Base-by-base conservation (phyloP, 2,797 vertebrate species). In the Periophthalmus magnuspinnatus region DNA sequence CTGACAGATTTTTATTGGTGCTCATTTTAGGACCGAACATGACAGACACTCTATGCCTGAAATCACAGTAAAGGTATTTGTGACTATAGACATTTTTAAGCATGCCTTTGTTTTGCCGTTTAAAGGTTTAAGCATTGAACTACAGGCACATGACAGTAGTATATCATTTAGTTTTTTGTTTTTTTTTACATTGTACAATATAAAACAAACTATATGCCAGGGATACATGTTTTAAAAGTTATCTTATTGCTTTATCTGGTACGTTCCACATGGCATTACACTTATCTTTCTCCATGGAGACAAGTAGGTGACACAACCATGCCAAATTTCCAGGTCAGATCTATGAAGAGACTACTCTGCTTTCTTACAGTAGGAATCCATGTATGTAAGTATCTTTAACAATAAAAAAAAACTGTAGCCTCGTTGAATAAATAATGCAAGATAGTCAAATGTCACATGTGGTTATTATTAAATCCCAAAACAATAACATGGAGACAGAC, bases 1-100 rank as follows among this genome's bases (percentile, higher is more conserved):
- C 75, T 65, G 72, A 80, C 86, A 88, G 86, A 80, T 88, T 64
- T 63, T 64, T 64, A 64, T 48, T 48, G 62, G 16, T 32, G 8
- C 24, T 65, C 63, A 65, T 65, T 65, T 65, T 65, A 50, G 28
- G 28, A 33, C 63, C 1, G 17, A 64, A 65, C 63, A 52, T 50
- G 63, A 65, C 63, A 65, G 8, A 65, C 24, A 11, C 45, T 60
- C 33, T 33, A 50, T 22, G 36, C 63, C 63, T 50, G 24, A 65
- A 64, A 65, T 32, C 7, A 33, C 16, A 65, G 47, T 7, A n/a
- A 65, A 33, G 22, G 45, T 24, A 48, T 33, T 34, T 54, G n/a
- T 54, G 52, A 21, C n/a, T 22, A 11, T 3, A 50, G 19, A n/a
- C 50, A 52, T 21, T 52, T 52, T 19, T 50, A 50, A 19, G 6